Base-by-base conservation (phyloP, 2,888 invertebrate genomes). In the Drosophila macrospina region DNA sequence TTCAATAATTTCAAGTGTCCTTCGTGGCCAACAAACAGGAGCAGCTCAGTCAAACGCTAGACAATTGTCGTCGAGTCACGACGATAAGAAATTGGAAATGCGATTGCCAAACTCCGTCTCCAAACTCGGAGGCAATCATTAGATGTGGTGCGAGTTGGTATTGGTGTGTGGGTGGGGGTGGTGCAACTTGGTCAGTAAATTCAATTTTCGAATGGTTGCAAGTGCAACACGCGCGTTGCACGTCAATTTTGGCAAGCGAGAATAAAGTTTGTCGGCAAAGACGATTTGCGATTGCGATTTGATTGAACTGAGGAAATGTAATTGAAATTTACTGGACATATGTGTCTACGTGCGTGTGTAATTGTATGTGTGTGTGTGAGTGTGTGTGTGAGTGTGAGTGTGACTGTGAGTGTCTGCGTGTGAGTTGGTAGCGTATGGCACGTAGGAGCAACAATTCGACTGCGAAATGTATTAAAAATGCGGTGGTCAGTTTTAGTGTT, bases 1-100 rank as follows among this genome's bases (percentile, higher is more conserved):
- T 89, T 86, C 85, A 89, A 86, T 86, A 86, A 89, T 89, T 89
- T 86, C 80, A 82, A 85, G 85, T 89, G 89, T 86, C 75, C 89
- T 82, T 84, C 86, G 80, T 76, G 85, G 79, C 42, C 32, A 44
- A 60, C 32, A 44, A 55, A 62, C 80, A 79, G 69, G 44, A 69
- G 42, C 44, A 45, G 62, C 37, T 74, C 67, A 60, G 56, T 65
- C 64, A 65, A 70, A 66, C 63, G 54, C 63, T 48, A 70, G 77
- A 80, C 86, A 80, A 86, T 81, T 77, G 86, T 74, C 86, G 79
- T 70, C 66, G 60, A 75, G 88, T 86, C 86, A 74, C 78, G 81
- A 74, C 77, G 87, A 85, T 85, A 85, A 87, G 85, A 68, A 88
- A 89, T 79, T 63, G 88, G 44, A 63, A 84, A 82, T 79, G 69